phyloP scores from a whole-genome alignment of 2,888 invertebrate species.

The Campoplex capitator region DNA sequence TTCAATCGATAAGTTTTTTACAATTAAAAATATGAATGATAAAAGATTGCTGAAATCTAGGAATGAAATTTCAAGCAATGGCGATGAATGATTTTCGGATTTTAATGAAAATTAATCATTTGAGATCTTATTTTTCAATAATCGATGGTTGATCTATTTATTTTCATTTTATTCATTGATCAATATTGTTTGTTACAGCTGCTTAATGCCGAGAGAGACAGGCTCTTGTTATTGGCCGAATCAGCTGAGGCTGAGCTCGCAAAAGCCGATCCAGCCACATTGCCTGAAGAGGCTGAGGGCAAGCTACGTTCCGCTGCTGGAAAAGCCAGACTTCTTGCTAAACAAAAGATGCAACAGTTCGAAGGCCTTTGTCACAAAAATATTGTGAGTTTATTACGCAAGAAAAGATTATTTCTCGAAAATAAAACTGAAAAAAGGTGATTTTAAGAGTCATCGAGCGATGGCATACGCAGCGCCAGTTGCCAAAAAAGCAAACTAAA shows the following conservation, averaged over 20 bases:
- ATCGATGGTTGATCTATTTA: not conserved
- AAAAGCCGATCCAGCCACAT: slow-evolving; percentile 82
- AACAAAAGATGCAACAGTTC: slow-evolving; percentile 98
- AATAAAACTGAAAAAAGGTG: not conserved
- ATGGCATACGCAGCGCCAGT: too few relatives aligned
- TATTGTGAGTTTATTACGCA: slow-evolving; percentile 85
- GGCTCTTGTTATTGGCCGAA: slow-evolving; percentile 89
- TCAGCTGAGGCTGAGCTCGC: slow-evolving; percentile 90
- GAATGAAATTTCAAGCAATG: too few relatives aligned
- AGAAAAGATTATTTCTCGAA: not conserved
- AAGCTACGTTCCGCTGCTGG: slow-evolving; percentile 95
- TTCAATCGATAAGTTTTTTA: too few relatives aligned
- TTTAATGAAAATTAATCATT: not conserved
- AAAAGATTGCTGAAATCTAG: too few relatives aligned
- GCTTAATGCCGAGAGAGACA: slow-evolving; percentile 90
- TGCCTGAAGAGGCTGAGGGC: slow-evolving; percentile 93
- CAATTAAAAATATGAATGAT: too few relatives aligned
- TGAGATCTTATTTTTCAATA: too few relatives aligned
- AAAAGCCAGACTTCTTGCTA: slow-evolving; percentile 94
- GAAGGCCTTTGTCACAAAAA: slow-evolving; percentile 90
- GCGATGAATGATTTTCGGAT: not conserved
- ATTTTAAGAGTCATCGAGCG: too few relatives aligned
- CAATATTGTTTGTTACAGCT: slow-evolving; percentile 82
- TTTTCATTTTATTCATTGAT: not conserved
- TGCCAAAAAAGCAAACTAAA: too few relatives aligned